Evolutionary conservation across 2,888 invertebrate genomes (phyloP).

Genomic region (Argynnis bischoffii): DNA sequence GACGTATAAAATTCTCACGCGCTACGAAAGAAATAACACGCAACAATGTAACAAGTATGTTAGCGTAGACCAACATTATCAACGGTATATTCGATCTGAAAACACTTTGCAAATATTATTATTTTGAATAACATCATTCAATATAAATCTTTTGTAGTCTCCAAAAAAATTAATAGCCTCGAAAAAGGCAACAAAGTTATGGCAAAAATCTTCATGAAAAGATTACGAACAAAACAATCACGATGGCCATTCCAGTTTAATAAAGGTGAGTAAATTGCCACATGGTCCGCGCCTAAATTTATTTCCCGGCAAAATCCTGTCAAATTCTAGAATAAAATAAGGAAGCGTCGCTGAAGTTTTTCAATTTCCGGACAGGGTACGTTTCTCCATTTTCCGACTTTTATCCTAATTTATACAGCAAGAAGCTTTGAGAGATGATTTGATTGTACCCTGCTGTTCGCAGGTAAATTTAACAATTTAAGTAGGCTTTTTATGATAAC

Average conservation of each 20-base stretch:
- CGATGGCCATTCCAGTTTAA: constrained; percentile 44
- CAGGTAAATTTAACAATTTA: constrained; percentile 75
- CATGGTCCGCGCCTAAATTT: constrained; percentile 50
- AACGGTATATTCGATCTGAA: neutral
- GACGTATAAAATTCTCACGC: constrained; percentile 23
- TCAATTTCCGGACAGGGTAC: constrained; percentile 77
- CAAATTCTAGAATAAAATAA: constrained; percentile 70
- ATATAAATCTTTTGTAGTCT: constrained; percentile 13
- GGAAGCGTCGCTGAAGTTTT: constrained; percentile 68
- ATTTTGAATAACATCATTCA: neutral
- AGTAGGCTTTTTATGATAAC: constrained; percentile 66
- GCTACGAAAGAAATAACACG: constrained; percentile 19
- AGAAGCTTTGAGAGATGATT: constrained; percentile 70
- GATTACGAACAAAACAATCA: constrained; percentile 42
- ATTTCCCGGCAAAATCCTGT: constrained; percentile 56
- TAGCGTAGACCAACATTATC: constrained; percentile 5
- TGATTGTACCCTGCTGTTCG: constrained; percentile 72
- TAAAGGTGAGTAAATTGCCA: constrained; percentile 55
- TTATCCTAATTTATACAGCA: constrained; percentile 71
- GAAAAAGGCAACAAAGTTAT: constrained; percentile 20
- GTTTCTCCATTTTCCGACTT: constrained; percentile 72
- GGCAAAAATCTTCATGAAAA: constrained; percentile 27
- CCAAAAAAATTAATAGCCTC: constrained; percentile 7
- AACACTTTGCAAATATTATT: neutral
- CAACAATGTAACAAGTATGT: neutral